Conservation (phyloP, 2,797 vertebrate genomes). For the Acanthiza pusilla region DNA sequence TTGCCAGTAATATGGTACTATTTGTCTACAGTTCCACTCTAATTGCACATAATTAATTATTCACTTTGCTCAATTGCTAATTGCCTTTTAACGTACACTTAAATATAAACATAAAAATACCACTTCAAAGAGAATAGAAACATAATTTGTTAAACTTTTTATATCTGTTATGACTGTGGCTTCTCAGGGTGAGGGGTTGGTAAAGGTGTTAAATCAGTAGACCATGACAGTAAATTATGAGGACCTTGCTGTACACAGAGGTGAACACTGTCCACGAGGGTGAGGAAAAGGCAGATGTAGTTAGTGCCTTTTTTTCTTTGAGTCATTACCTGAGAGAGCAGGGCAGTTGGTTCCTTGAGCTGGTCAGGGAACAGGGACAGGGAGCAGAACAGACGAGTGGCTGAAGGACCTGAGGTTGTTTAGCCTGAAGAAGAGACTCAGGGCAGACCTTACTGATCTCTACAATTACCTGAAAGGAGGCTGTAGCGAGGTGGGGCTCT, state of each 20-base stretch:
- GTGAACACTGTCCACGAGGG: background rate
- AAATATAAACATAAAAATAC: conserved; percentile 66
- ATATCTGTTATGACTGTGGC: background rate
- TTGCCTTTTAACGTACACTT: conserved; percentile 64
- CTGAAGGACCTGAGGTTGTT: background rate
- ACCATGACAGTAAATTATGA: background rate
- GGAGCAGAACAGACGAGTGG: background rate
- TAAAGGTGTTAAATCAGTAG: conserved; percentile 14
- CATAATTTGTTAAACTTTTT: conserved; percentile 57
- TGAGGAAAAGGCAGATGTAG: no score
- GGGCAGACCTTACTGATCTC: background rate
- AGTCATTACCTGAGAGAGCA: background rate
- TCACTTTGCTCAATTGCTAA: conserved; percentile 66
- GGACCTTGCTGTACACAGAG: background rate
- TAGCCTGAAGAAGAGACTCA: background rate
- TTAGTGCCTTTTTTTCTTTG: background rate
- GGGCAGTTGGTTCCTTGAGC: background rate
- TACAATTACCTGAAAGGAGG: background rate
- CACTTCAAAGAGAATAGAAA: conserved; percentile 49
- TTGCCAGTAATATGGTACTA: conserved; percentile 62
- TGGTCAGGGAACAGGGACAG: no score
- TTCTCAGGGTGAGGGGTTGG: background rate
- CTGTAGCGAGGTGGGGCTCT: background rate
- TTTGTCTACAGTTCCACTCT: conserved; percentile 68
- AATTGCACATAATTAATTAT: conserved; percentile 72